Base-by-base conservation (phyloP, 2,113 vertebrate species). In the Empidonax traillii region DNA sequence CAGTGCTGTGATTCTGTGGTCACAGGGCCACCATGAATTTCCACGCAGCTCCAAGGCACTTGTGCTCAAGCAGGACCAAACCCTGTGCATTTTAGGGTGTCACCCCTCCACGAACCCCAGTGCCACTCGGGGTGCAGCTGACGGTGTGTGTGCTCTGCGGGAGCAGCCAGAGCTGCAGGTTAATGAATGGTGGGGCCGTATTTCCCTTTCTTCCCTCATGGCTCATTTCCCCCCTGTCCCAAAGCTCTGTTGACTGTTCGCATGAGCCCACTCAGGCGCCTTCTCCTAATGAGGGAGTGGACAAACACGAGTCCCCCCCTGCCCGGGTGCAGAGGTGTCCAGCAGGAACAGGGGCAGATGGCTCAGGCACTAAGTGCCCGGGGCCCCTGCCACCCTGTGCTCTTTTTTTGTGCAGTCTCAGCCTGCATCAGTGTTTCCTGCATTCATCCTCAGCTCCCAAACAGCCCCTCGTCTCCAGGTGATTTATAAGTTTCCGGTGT, bases 231-330 rank as follows among this genome's bases (percentile, higher is more conserved):
- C 77, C 65, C 66, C 83, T 83, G 80, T 74, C 78, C 23, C 3
- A 33, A 67, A 44, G 55, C 56, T 43, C 55, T 93, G 75, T 94
- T 96, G 91, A 94, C 88, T 49, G 22, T 94, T 49, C 84, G 27
- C 44, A 85, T 88, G 55, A 86, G 68, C 55, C 81, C 78, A 69
- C 23, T 94, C 66, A 77, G 66, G 73, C 58, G 9, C 74, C 73
- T 84, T 65, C 69, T 91, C 47, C 63, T 94, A 97, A 94, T 94
- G 88, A 96, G 74, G 41, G 39, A 41, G 46, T 5, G 3, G 71
- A 72, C 74, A 95, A 96, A 95, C 81, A 81, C 28, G 46, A 62
- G 52, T 49, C 51, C 39, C 43, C n/a, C n/a, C 2, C 51, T 61
- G 44, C 52, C 49, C 6, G 4, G 20, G 11, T 37, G 33, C 52